Percentiles rank a stretch among this genome's conserved stretches.
phyloP scores from a whole-genome alignment of 1,140 invertebrate species.

The Geopemphigus sp. region DNA sequence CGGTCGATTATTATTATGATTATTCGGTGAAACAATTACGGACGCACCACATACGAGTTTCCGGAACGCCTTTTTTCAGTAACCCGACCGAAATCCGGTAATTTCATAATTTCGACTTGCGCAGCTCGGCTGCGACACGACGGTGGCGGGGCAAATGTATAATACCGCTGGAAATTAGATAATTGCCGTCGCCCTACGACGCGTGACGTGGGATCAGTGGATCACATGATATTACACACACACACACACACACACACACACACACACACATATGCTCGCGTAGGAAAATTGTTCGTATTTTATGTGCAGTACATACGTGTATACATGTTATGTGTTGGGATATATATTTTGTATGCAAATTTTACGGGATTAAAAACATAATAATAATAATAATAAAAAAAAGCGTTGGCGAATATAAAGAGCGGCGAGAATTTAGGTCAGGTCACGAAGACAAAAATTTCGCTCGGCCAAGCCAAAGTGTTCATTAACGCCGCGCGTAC shows the following conservation, averaged over 20 bases:
- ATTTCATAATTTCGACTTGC: constrained; percentile 32
- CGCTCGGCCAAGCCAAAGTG: not conserved
- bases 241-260: not conserved
- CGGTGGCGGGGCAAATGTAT: not conserved
- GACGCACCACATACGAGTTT: constrained; percentile 21
- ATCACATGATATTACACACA: not conserved
- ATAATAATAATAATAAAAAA: not conserved
- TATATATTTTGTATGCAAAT: not conserved
- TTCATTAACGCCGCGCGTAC: not conserved
- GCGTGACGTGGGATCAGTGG: constrained; percentile 23
- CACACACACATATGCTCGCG: not conserved
- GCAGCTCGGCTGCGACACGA: not conserved
- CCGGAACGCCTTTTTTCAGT: constrained; percentile 49
- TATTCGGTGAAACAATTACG: constrained; percentile 43
- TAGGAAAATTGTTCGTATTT: not conserved
- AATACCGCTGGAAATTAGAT: constrained; percentile 41
- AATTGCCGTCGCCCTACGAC: constrained; percentile 35
- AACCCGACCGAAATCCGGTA: constrained; percentile 49
- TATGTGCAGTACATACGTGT: not conserved
- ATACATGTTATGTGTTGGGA: not conserved
- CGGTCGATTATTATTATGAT: constrained; percentile 42
- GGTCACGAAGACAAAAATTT: not conserved
- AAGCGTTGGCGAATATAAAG: not conserved
- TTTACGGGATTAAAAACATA: not conserved
- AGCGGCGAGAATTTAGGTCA: constrained; percentile 1